Conservation (phyloP, 2,888 invertebrate species). For the Synanthedon myopaeformis region DNA sequence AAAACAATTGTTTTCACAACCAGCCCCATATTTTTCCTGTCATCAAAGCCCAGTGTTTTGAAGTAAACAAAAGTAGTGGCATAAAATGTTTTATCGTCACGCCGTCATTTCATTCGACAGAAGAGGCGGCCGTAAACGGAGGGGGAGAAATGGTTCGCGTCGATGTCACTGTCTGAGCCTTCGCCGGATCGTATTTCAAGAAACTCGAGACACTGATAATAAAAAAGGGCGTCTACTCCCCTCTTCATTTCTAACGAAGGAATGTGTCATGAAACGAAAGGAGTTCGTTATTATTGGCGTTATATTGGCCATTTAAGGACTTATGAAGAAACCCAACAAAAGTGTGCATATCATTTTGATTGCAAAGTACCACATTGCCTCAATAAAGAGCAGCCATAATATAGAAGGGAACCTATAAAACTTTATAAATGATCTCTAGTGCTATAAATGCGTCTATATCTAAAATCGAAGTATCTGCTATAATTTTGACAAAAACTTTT, state of each 20-base stretch:
- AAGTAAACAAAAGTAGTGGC: constrained; percentile 51
- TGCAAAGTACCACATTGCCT: not conserved
- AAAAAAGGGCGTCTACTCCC: constrained; percentile 27
- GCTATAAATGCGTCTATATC: too few species aligned
- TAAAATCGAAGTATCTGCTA: too few species aligned
- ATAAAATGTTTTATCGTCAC: constrained; percentile 54
- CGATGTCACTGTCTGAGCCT: constrained; percentile 21
- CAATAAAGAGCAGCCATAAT: too few species aligned
- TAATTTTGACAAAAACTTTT: too few species aligned
- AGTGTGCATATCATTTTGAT: not conserved
- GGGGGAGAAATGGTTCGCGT: constrained; percentile 15
- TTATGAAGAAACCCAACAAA: not conserved
- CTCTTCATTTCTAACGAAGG: constrained; percentile 11
- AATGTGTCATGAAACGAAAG: constrained; percentile 1
- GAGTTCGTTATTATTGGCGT: not conserved
- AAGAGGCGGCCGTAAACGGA: constrained; percentile 17
- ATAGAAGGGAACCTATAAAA: too few species aligned
- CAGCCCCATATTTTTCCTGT: constrained; percentile 22
- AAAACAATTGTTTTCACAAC: constrained; percentile 25
- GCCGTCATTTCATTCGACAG: constrained; percentile 20
- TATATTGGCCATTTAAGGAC: not conserved
- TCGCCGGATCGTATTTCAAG: constrained; percentile 49
- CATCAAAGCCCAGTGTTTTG: constrained; percentile 33
- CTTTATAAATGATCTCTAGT: too few species aligned
- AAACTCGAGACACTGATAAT: constrained; percentile 37